Evolutionary conservation across 2,113 vertebrate species (phyloP), one percentile per base, ranked within the genome.

Genomic region (Neogobius melanostomus): DNA sequence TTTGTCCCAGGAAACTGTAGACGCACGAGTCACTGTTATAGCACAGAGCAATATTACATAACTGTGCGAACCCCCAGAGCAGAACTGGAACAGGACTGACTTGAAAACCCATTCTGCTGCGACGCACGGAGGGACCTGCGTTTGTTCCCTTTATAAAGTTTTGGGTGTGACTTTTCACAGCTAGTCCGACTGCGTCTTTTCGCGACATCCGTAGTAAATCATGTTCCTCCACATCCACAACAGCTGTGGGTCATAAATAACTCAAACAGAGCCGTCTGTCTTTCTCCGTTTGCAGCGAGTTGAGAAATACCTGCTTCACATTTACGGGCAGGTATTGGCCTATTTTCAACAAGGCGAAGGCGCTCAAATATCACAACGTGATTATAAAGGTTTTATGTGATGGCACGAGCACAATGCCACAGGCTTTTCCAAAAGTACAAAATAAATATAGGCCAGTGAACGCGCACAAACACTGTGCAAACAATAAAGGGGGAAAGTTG

Each of bases 201-300:
- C 42, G 44, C 17, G 11, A 17, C 47, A 36, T 1, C 45, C 1
- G 47, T 7, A 8, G 70, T 79, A 80, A 74, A 73, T 46, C 57
- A 57, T 28, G 6, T 28, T 47, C 21, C 43, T 11, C 0, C 46
- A 54, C 48, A 48, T 60, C 11, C 8, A 15, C 64, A 66, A 53
- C 87, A 89, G 81, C 81, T 85, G 82, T 10, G 65, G 46, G 16
- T 65, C 68, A 76, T 86, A 83, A 79, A 83, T 69, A 50, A 68
- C 59, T 10, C 21, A 2, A 14, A 61, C 67, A 71, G 15, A 15
- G 10, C 10, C 44, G 28, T 6, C 10, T 68, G 66, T 67, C 70
- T 64, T 36, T 61, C 45, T 43, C 8, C 17, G 45, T 71, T 66
- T 73, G 45, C 64, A 8, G 4, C 68, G 61, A 71, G 66, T 15